Percentiles rank a stretch among this genome's conserved stretches.
phyloP scores from a whole-genome alignment of 2,113 vertebrate species.

The Sialia sialis region DNA sequence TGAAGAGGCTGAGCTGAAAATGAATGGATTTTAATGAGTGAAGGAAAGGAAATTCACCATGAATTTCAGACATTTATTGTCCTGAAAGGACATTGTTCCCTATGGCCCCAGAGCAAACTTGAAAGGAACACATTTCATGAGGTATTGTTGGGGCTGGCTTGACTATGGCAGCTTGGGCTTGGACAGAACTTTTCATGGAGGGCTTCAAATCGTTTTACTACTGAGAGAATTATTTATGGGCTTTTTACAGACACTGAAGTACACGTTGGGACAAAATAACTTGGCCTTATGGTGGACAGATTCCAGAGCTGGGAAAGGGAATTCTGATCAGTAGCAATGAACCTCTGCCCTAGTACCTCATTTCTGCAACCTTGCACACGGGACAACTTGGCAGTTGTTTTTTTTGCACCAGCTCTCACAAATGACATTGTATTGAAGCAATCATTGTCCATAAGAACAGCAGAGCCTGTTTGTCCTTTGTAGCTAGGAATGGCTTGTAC shows the following conservation, averaged over 20 bases:
- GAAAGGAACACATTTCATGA: not conserved
- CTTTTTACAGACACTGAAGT: not conserved
- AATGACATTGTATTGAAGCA: not conserved
- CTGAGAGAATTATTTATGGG: not conserved
- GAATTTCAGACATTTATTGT: not conserved
- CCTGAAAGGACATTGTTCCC: not conserved
- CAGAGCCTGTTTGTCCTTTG: not conserved
- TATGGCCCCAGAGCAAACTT: not conserved
- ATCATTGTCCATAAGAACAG: not conserved
- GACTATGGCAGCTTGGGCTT: not conserved
- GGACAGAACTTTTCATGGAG: not conserved
- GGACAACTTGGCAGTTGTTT: not conserved
- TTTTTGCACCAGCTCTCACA: not conserved
- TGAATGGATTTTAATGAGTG: slow-evolving; percentile 40
- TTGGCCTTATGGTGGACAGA: not conserved
- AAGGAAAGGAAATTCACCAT: slow-evolving; percentile 3
- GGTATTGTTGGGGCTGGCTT: not conserved
- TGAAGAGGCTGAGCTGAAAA: slow-evolving; percentile 14
- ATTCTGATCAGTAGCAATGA: not conserved
- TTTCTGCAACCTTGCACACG: not conserved
- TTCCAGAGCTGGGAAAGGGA: not conserved
- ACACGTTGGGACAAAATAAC: not conserved
- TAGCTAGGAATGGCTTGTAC: not conserved
- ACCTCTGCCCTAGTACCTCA: not conserved
- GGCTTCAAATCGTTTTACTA: not conserved